Evolutionary conservation across 2,888 invertebrate genomes (phyloP), one percentile per base, ranked within the genome.

Genomic region (Apoda limacodes): DNA sequence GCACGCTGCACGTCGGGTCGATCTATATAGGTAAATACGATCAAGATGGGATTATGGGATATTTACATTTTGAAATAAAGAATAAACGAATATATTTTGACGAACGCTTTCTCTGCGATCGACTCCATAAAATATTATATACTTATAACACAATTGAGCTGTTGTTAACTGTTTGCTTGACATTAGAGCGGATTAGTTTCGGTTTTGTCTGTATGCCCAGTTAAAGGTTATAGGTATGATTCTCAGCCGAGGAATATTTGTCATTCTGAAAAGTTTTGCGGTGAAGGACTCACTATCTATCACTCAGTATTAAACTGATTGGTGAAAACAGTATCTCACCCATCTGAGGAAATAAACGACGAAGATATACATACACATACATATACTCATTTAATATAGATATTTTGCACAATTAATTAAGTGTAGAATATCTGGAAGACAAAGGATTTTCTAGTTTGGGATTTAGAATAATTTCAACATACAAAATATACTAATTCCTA

Each of bases 1-100:
- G 67, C 6, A 74, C 60, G 52, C 62, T 60, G 40, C 71, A 76
- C 34, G 69, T 69, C 0, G 67, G 54, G 25, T 74, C 60, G 21
- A 78, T 65, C 78, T 78, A 51, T 5, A 46, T 45, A 29, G 34
- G 31, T 5, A 30, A 19, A 27, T 12, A 13, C 5, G 15, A 22
- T 22, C 7, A 17, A 17, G 7, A 17, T 17, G 5, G 7, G 17
- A 17, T 7, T 17, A 17, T n/a, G n/a, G n/a, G 17, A 27, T n/a
- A 26, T 22, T 13, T 14, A 5, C n/a, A 20, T 17, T 10, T 10
- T 3, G 11, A 29, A 3, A 29, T 1, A 2, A 3, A 7, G 9
- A 25, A 14, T 20, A 13, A n/a, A 9, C 7, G n/a, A 29, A 21
- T 2, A 11, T 4, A 19, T 15, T 13, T 9, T n/a, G 13, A 15